Evolutionary conservation across 2,113 vertebrate species (phyloP), one percentile per base, ranked within the genome.

Genomic region (Rhizomys pruinosus): DNA sequence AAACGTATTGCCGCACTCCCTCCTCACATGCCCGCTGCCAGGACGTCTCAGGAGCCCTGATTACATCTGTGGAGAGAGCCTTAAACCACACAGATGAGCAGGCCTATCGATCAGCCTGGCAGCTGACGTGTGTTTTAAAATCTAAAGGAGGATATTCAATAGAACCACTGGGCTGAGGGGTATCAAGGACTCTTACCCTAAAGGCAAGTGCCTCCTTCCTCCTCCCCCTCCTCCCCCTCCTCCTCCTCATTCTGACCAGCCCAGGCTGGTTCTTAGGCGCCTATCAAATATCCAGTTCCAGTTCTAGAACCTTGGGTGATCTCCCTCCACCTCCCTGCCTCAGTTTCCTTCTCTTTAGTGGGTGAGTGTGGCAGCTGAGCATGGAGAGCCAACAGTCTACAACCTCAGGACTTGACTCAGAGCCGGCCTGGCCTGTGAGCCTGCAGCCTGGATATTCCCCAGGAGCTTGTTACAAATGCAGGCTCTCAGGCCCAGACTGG

Each of bases 21-120:
- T 95, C 97, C 89, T 91, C 61, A 32, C 93, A 55, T 20, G 81
- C 96, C 95, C 84, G 87, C 96, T 98, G 98, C 97, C 97, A 95
- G 93, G 93, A 91, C 66, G 95, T 96, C 97, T 97, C 97, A 11
- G 15, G 96, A 95, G 92, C 95, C 95, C 96, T 97, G 97, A 97
- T 98, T 97, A 94, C 97, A 97, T 97, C 97, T 96, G 93, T 72
- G 95, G 95, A 96, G 95, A 95, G 96, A 84, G 96, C 94, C 94
- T 97, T 96, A 95, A 95, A 94, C 95, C 96, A 88, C 95, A 64
- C 92, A 94, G 94, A 97, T 52, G 95, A 97, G 94, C 73, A 3
- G 80, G 81, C 89, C 94, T 90, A 97, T 98, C 82, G 94, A 97
- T 98, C 97, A 96, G 94, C 69, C 86, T 94, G 95, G 94, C 96